Evolutionary conservation across 2,797 vertebrate species (phyloP).

Genomic region (Meda fulgida): DNA sequence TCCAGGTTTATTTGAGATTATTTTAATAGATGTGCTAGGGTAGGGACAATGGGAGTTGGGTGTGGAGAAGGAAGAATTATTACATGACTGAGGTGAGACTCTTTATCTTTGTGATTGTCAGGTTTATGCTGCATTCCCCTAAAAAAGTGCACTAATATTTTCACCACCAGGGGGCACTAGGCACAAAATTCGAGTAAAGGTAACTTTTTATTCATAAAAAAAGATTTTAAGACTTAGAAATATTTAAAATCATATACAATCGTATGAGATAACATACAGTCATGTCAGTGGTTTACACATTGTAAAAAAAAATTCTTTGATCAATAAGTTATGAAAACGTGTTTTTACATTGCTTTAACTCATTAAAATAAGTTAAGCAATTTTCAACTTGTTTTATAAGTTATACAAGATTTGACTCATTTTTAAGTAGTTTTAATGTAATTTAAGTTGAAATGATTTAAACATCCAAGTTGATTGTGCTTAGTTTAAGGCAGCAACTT

Average conservation of each 20-base stretch:
- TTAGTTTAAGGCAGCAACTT: no score
- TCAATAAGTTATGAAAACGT: no score
- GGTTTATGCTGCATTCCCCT: neutral
- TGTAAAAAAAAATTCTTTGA: no score
- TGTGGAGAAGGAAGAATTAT: neutral
- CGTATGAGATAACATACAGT: neutral
- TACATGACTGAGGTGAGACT: neutral
- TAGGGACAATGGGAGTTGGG: neutral
- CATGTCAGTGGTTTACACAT: neutral
- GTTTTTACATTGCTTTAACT: no score
- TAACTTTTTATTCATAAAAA: neutral
- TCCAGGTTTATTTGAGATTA: neutral
- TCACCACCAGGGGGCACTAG: constrained; percentile 13
- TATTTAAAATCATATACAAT: neutral
- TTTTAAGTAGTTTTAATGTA: no score
- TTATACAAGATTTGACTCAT: no score
- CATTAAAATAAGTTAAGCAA: no score
- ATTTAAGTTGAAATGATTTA: no score
- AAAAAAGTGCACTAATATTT: neutral
- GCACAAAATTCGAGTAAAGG: neutral
- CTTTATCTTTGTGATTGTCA: neutral
- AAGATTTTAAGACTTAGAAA: neutral
- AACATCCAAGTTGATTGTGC: no score
- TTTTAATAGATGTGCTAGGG: neutral
- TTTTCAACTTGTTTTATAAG: no score